Conservation (phyloP, 2,113 vertebrate genomes). For the Zosterops borbonicus region DNA sequence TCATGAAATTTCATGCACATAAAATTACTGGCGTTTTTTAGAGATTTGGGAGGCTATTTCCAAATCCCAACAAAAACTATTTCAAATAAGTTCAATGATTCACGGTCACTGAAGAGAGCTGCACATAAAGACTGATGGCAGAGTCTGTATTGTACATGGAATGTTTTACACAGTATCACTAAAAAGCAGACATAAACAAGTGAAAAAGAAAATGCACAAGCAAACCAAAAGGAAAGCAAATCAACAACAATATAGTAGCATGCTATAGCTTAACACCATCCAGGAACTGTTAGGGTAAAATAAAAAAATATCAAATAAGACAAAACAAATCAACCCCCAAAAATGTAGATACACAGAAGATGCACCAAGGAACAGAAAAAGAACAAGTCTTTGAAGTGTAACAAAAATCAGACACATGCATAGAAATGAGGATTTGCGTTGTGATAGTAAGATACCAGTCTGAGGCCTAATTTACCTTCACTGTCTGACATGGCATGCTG, state of each 20-base stretch:
- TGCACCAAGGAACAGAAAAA: constrained; percentile 63
- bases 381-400: constrained; percentile 63
- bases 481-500: constrained; percentile 99
- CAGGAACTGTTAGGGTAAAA: constrained; percentile 27
- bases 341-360: constrained; percentile 65
- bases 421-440: constrained; percentile 80
- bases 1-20: constrained; percentile 38
- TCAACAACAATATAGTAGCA: constrained; percentile 60
- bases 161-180: constrained; percentile 12
- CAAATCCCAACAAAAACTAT: constrained; percentile 49
- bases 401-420: constrained; percentile 85
- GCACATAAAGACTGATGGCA: constrained; percentile 23
- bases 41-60: constrained; percentile 28
- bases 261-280: constrained; percentile 65
- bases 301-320: constrained; percentile 4
- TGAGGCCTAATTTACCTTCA: constrained; percentile 94
- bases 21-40: constrained; percentile 3
- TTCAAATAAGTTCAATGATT: constrained; percentile 31
- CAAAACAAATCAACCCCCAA: constrained; percentile 42
- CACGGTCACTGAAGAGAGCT: constrained; percentile 13
- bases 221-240: constrained; percentile 61
- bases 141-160: neutral
- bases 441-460: constrained; percentile 76
- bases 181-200: constrained; percentile 44
- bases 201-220: constrained; percentile 58